phyloP scores from a whole-genome alignment of 1,140 invertebrate genomes.

The Saxidomus purpurata region DNA sequence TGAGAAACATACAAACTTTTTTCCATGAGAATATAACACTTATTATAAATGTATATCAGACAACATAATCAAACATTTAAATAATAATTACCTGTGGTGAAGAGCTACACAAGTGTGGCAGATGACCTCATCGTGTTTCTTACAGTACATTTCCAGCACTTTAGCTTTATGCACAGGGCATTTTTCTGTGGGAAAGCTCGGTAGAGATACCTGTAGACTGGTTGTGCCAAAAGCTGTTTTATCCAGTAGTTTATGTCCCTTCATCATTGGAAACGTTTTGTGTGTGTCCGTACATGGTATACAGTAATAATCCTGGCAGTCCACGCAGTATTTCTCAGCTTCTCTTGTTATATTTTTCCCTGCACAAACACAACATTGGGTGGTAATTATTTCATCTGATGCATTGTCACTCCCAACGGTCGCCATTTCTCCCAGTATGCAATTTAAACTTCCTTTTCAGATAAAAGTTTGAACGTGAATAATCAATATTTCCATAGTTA shows the following conservation, averaged over 20 bases:
- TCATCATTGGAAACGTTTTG: not conserved
- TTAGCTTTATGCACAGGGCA: not conserved
- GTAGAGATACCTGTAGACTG: not conserved
- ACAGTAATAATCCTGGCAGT: conserved; percentile 3
- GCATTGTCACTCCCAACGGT: not conserved
- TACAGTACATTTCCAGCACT: conserved; percentile 1
- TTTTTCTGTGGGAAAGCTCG: not conserved
- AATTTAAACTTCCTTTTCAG: too few relatives aligned
- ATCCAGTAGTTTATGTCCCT: not conserved
- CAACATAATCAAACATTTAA: too few relatives aligned
- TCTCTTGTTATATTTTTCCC: not conserved
- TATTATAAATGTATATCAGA: too few relatives aligned
- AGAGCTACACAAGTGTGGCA: not conserved
- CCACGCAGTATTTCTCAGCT: not conserved
- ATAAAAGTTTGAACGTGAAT: too few relatives aligned
- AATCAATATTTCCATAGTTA: too few relatives aligned
- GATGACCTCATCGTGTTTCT: not conserved
- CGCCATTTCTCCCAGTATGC: not conserved
- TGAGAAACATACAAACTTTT: too few relatives aligned
- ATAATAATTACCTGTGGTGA: not conserved
- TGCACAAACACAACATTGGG: not conserved
- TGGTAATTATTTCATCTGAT: not conserved
- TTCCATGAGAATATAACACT: too few relatives aligned
- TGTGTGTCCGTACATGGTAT: not conserved
- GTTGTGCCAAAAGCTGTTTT: not conserved